A percentile compares a stretch with the other conserved stretches of the same genome.
Conservation (phyloP, 2,888 invertebrate species). For the Cerceris ruficornis region DNA sequence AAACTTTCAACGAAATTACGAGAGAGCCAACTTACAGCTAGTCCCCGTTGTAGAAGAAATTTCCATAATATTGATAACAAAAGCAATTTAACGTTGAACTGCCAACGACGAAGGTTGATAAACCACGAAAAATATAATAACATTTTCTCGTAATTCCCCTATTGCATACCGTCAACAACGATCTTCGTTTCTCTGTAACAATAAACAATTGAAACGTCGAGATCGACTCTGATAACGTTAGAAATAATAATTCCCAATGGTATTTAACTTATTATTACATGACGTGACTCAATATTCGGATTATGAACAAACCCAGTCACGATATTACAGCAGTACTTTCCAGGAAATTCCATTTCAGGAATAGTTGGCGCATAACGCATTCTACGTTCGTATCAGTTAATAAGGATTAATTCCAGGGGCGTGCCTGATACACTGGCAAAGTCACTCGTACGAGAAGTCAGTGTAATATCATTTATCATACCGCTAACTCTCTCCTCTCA, state of each 20-base stretch:
- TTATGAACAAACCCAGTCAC: background rate
- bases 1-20: slow-evolving; percentile 30
- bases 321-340: slow-evolving; percentile 16
- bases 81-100: too few species aligned
- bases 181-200: too few species aligned
- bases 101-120: too few species aligned
- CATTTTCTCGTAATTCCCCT: too few species aligned
- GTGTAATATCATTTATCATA: slow-evolving; percentile 61
- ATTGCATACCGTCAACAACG: too few species aligned
- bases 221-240: too few species aligned
- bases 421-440: slow-evolving; percentile 59
- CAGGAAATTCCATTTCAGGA: slow-evolving; percentile 35
- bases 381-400: slow-evolving; percentile 46
- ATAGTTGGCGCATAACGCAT: slow-evolving; percentile 30
- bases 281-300: background rate
- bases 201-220: too few species aligned
- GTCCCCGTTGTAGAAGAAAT: background rate
- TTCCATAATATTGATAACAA: too few species aligned
- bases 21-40: background rate
- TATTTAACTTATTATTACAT: background rate
- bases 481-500: slow-evolving; percentile 24
- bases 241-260: too few species aligned
- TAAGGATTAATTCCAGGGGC: slow-evolving; percentile 62
- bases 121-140: too few species aligned
- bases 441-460: slow-evolving; percentile 55